phyloP scores from a whole-genome alignment of 2,113 vertebrate species.

The Corynorhinus townsendii region DNA sequence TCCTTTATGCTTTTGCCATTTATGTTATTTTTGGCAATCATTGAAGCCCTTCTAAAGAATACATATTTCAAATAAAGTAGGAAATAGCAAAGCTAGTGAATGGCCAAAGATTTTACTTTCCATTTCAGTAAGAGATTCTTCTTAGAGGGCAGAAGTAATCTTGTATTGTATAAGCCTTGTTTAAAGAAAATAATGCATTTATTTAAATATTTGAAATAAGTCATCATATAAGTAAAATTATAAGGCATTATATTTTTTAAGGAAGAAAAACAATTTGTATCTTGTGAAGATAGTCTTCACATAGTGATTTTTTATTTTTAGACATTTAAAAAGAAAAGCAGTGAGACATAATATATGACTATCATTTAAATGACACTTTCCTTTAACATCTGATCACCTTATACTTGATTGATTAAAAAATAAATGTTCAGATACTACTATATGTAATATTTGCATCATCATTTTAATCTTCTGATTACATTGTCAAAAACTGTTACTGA shows the following conservation, averaged over 20 bases:
- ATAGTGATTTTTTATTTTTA: background rate
- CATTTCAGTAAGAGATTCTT: constrained; percentile 7
- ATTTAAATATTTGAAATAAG: background rate
- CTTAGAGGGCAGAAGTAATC: background rate
- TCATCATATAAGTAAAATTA: background rate
- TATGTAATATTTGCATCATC: background rate
- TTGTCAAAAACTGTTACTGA: background rate
- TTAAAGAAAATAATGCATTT: constrained; percentile 32
- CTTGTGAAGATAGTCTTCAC: constrained; percentile 9
- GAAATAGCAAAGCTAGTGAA: background rate
- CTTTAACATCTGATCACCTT: background rate
- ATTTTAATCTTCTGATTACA: constrained; percentile 44
- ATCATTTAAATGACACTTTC: constrained; percentile 5
- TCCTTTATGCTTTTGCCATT: constrained; percentile 3
- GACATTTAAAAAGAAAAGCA: constrained; percentile 17
- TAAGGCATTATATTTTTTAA: background rate
- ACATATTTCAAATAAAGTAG: constrained; percentile 37
- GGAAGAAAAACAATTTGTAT: background rate
- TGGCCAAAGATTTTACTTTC: background rate
- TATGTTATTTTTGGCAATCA: constrained; percentile 5
- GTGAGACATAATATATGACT: background rate
- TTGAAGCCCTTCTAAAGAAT: background rate
- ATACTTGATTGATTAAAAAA: background rate
- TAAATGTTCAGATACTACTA: background rate
- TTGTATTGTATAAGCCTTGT: background rate